phyloP scores from a whole-genome alignment of 2,888 invertebrate genomes.

The Epirrhoe tristata region DNA sequence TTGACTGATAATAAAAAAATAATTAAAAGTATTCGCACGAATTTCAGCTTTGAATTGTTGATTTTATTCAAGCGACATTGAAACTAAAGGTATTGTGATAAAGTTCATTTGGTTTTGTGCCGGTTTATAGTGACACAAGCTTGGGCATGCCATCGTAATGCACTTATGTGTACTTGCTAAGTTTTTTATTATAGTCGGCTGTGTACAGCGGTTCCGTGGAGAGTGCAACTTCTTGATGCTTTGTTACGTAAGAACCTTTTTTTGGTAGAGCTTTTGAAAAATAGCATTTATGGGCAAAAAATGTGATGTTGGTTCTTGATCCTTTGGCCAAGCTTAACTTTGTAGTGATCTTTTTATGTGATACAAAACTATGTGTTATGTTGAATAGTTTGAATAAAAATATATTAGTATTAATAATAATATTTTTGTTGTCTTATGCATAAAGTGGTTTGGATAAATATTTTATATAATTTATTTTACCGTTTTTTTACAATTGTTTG shows the following conservation, averaged over 20 bases:
- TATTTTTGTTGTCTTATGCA: too few species aligned
- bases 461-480: too few species aligned
- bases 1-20: background rate
- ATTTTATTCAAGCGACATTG: background rate
- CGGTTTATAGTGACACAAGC: slow-evolving; percentile 32
- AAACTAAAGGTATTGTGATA: background rate
- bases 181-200: slow-evolving; percentile 83
- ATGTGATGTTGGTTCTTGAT: slow-evolving; percentile 1
- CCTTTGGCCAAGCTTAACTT: background rate
- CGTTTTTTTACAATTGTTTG: too few species aligned
- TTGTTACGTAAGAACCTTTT: slow-evolving; percentile 54
- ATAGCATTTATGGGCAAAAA: background rate
- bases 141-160: slow-evolving; percentile 74
- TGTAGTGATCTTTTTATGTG: background rate
- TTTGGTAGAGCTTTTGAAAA: slow-evolving; percentile 16
- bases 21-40: background rate
- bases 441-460: too few species aligned
- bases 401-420: too few species aligned
- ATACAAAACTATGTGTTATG: background rate
- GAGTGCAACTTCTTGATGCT: slow-evolving; percentile 77
- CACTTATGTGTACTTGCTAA: slow-evolving; percentile 84
- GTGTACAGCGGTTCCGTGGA: slow-evolving; percentile 76
- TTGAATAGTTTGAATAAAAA: background rate
- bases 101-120: slow-evolving; percentile 5
- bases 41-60: background rate